These are phyloP conservation scores for Phalloptychus januarius DNA, from an alignment of 2,797 vertebrate genomes.

Conservation along the genomic window DNA sequence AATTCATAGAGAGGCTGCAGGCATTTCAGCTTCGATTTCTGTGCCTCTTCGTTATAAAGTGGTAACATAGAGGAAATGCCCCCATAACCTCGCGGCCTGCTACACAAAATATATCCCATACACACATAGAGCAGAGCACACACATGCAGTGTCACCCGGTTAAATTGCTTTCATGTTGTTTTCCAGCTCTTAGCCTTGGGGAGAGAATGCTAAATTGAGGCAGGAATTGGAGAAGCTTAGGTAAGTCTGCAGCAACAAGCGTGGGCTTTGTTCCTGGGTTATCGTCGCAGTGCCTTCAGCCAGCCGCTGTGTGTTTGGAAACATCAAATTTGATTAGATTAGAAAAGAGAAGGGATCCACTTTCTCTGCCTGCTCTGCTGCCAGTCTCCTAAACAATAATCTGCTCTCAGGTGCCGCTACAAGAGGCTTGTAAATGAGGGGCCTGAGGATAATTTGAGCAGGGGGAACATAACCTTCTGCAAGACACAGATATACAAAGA, in stretches of 20 bases:
- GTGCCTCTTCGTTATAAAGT: conserved; percentile 30
- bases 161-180: conserved; percentile 65
- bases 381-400: conserved; percentile 64
- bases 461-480: conserved; percentile 68
- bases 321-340: conserved; percentile 76
- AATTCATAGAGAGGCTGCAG: conserved; percentile 3
- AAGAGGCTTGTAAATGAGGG: conserved; percentile 66
- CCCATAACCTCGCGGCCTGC: conserved; percentile 21
- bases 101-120: conserved; percentile 27
- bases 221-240: conserved; percentile 78
- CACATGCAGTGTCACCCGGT: conserved; percentile 16
- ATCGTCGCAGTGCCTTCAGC: conserved; percentile 63
- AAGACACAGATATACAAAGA: conserved; percentile 64
- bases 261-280: conserved; percentile 66
- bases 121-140: conserved; percentile 9
- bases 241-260: conserved; percentile 69
- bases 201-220: conserved; percentile 75
- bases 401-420: conserved; percentile 70
- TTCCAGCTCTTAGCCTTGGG: conserved; percentile 72
- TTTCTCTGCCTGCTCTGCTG: conserved; percentile 61
- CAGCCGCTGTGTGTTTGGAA: conserved; percentile 74
- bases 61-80: conserved; percentile 33
- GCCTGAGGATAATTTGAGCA: conserved; percentile 75
- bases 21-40: conserved; percentile 34
- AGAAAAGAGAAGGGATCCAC: conserved; percentile 66